Evolutionary conservation across 2,113 vertebrate species (phyloP), one percentile per base, ranked within the genome.

Genomic region (Lamprologus tigripictilis): DNA sequence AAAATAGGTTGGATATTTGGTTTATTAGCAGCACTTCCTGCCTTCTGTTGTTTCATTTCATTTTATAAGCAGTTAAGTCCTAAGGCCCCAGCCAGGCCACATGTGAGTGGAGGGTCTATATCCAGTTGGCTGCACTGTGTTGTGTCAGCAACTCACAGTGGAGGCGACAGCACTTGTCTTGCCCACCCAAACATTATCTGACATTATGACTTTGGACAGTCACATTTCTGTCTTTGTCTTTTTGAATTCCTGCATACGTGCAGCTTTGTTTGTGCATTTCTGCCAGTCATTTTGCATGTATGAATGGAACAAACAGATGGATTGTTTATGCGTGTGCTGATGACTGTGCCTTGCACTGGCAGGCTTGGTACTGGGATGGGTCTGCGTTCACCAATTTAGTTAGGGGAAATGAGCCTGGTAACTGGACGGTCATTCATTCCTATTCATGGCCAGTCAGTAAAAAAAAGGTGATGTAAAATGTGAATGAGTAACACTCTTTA

Each of bases 131-230:
- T 73, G 92, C 91, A 88, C 93, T 96, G 92, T 88, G 93, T 94
- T 33, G 81, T 92, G 91, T 95, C 93, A 94, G 95, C 93, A 85
- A 88, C 89, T 92, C 92, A 40, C 92, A 76, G 85, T 80, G 26
- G 89, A 90, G 89, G 91, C 88, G 90, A 94, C 93, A 92, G 90
- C 91, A 80, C 92, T 93, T 86, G 89, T 93, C 94, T 84, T 51
- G 81, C 91, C 80, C 86, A 61, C 8, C 89, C 90, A 90, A 78
- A 90, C 92, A 83, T 87, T 86, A 58, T 86, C 33, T 19, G 42
- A 54, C 92, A 40, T 90, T 40, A 89, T 78, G 86, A 88, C 66
- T 82, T 82, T 82, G 89, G 91, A 90, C 82, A 89, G 89, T 63
- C 81, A 23, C 71, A 58, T 86, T 66, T 88, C 47, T 79, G 13